These are phyloP conservation scores for Marmota monax DNA, from an alignment of 2,113 vertebrate genomes.

Conservation along the genomic window DNA sequence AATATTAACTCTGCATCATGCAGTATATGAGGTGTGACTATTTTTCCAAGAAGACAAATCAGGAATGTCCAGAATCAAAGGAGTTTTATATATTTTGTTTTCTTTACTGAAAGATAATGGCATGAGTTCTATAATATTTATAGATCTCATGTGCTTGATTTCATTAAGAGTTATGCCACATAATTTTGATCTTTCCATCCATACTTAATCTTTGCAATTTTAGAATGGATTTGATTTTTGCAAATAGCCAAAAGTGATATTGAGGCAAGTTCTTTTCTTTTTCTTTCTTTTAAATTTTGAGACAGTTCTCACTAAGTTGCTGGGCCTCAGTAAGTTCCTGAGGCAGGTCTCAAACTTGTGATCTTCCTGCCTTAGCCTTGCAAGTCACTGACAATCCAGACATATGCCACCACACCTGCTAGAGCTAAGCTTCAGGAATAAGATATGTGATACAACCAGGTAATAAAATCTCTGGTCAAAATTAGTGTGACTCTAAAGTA, in stretches of 20 bases:
- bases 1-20: neutral
- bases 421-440: conserved; percentile 25
- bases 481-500: conserved; percentile 46
- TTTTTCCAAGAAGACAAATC: conserved; percentile 43
- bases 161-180: neutral
- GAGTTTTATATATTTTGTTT: neutral
- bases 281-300: too few species aligned
- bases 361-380: too few species aligned
- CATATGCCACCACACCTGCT: too few species aligned
- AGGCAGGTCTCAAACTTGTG: too few species aligned
- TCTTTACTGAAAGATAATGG: conserved; percentile 10
- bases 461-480: conserved; percentile 53
- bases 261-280: neutral
- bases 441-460: neutral
- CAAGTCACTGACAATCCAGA: too few species aligned
- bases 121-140: neutral
- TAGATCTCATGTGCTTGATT: neutral
- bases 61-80: conserved; percentile 14
- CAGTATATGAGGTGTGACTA: neutral
- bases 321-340: too few species aligned
- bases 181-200: conserved; percentile 8
- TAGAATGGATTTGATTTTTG: conserved; percentile 31
- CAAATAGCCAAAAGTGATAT: conserved; percentile 31
- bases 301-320: too few species aligned
- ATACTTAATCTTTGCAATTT: conserved; percentile 28